Percentiles rank a stretch among this genome's conserved stretches.
Conservation (phyloP, 2,113 vertebrate genomes). For the Cryptoleucopteryx plumbea region DNA sequence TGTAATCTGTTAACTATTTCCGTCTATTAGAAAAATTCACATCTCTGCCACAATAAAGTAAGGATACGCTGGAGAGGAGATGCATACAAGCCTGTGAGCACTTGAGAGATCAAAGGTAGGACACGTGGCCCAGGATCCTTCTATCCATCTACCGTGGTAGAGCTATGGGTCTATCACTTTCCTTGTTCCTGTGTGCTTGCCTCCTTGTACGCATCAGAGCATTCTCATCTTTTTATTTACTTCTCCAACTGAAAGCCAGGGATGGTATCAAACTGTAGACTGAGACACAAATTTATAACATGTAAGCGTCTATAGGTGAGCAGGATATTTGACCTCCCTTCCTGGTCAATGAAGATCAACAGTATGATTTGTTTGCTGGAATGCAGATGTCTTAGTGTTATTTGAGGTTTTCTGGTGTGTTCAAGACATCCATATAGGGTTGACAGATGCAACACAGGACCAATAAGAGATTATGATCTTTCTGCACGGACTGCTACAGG, state of each 20-base stretch:
- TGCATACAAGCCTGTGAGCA: not conserved
- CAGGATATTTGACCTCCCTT: not conserved
- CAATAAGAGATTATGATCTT: not conserved
- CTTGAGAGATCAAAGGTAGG: not conserved
- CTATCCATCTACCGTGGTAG: not conserved
- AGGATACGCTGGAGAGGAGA: not conserved
- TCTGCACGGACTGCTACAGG: not conserved
- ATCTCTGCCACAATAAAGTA: not conserved
- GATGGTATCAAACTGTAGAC: not conserved
- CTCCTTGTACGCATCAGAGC: not conserved
- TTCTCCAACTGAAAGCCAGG: not conserved
- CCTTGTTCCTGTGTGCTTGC: not conserved
- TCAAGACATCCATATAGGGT: not conserved
- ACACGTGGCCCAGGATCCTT: not conserved
- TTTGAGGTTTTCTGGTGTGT: not conserved
- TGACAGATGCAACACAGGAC: not conserved
- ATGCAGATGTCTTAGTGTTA: not conserved
- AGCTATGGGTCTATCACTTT: not conserved
- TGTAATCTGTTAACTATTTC: not conserved
- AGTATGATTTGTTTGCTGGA: no score
- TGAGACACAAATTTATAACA: not conserved
- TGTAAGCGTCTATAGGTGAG: not conserved
- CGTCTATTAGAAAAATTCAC: not conserved
- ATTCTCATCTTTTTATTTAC: not conserved
- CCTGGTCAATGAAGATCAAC: not conserved